These are phyloP conservation scores for Cygnus buccinator DNA, from an alignment of 2,113 vertebrate species.

Conservation along the genomic window DNA sequence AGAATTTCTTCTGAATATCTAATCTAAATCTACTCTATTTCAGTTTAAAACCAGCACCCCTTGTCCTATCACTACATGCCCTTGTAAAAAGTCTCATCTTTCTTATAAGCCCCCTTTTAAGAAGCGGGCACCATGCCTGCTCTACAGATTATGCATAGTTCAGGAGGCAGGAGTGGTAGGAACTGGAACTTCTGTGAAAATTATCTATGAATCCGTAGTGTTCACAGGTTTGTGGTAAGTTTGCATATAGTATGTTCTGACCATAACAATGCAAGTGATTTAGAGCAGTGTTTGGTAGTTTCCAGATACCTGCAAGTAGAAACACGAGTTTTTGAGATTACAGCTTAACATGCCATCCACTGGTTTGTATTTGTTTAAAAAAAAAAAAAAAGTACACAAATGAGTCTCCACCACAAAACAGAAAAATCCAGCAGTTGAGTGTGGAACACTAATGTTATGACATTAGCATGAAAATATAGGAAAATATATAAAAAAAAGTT, in stretches of 20 bases:
- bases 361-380: background rate
- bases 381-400: background rate
- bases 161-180: background rate
- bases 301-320: background rate
- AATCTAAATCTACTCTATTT: too few species aligned
- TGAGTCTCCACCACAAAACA: background rate
- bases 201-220: background rate
- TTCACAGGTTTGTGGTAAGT: background rate
- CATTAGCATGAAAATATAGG: background rate
- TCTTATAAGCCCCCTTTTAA: too few species aligned
- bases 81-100: too few species aligned
- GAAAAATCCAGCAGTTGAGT: background rate
- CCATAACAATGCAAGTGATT: background rate
- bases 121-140: too few species aligned
- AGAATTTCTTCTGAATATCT: too few species aligned
- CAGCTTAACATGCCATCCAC: background rate
- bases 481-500: background rate
- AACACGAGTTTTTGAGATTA: background rate
- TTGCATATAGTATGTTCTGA: background rate
- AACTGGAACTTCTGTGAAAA: background rate
- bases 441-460: background rate
- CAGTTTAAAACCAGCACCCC: too few species aligned
- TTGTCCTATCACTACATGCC: too few species aligned
- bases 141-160: background rate
- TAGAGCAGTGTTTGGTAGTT: background rate